Conservation (phyloP, 2,888 invertebrate genomes). For the Pseudococcus longispinus region DNA sequence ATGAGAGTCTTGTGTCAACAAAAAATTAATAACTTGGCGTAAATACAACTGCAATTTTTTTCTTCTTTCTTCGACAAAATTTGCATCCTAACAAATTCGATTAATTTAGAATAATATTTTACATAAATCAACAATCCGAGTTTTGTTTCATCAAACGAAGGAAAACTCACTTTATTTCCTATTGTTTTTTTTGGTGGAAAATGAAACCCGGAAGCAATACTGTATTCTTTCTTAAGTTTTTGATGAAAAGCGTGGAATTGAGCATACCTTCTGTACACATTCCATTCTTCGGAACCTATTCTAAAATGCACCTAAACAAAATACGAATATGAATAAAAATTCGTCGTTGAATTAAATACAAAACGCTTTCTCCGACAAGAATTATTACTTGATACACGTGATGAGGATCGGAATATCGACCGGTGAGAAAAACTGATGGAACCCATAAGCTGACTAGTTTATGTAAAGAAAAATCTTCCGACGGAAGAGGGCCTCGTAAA, state of each 20-base stretch:
- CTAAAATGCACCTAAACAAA: slow-evolving; percentile 74
- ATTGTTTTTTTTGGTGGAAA: slow-evolving; percentile 96
- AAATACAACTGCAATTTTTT: slow-evolving; percentile 86
- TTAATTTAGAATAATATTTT: background rate
- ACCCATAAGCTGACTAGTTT: slow-evolving; percentile 82
- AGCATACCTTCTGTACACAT: slow-evolving; percentile 91
- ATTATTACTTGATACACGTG: slow-evolving; percentile 84
- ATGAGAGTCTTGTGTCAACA: slow-evolving; percentile 73
- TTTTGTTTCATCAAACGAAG: too few relatives aligned
- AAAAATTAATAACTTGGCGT: slow-evolving; percentile 78
- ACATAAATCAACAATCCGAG: too few relatives aligned
- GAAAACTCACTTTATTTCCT: slow-evolving; percentile 83
- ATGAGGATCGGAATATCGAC: slow-evolving; percentile 76
- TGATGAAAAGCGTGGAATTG: slow-evolving; percentile 89
- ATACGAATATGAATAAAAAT: background rate
- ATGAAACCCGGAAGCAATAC: slow-evolving; percentile 79
- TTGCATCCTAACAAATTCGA: slow-evolving; percentile 69
- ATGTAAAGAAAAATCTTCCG: slow-evolving; percentile 63
- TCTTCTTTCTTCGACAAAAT: slow-evolving; percentile 86
- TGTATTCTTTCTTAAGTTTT: slow-evolving; percentile 82
- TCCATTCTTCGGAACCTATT: slow-evolving; percentile 91
- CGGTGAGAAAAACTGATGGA: slow-evolving; percentile 83
- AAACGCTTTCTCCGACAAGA: background rate
- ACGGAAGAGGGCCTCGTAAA: slow-evolving; percentile 70
- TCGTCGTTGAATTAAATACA: background rate